phyloP scores from a whole-genome alignment of 2,797 vertebrate species.

The Furcifer pardalis region DNA sequence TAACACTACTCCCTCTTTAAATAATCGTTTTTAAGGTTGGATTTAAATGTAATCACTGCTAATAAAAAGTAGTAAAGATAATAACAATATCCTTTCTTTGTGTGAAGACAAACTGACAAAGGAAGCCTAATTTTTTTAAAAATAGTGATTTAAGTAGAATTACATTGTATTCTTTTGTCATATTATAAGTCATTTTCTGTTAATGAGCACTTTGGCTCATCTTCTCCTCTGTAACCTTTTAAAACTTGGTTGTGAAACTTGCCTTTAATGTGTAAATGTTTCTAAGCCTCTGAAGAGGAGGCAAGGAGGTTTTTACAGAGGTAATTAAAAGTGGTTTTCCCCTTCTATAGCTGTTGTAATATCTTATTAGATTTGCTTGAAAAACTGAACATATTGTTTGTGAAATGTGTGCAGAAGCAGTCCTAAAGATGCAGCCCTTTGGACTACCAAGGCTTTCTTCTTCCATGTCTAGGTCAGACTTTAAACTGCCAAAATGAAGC shows the following conservation, averaged over 20 bases:
- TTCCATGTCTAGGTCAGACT: too few species aligned
- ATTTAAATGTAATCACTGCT: background rate
- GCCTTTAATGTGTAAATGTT: conserved; percentile 43
- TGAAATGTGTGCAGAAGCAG: conserved; percentile 19
- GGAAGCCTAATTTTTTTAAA: conserved; percentile 45
- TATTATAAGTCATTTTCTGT: conserved; percentile 67
- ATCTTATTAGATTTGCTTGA: conserved; percentile 6
- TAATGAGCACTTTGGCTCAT: conserved; percentile 64
- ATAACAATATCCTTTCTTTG: conserved; percentile 59
- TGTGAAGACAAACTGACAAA: conserved; percentile 44
- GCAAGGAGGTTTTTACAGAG: conserved; percentile 21
- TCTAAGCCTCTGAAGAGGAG: conserved; percentile 32
- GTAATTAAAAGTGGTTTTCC: conserved; percentile 51
- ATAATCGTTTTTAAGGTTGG: background rate
- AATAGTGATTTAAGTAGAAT: conserved; percentile 69
- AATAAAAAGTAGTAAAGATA: conserved; percentile 61
- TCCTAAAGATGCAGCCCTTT: conserved; percentile 15
- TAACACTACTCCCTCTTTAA: background rate
- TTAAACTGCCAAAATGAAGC: too few species aligned
- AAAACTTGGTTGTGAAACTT: conserved; percentile 51
- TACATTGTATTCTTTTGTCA: conserved; percentile 61
- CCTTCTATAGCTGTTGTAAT: conserved; percentile 12
- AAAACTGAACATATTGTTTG: conserved; percentile 30
- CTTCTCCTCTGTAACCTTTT: conserved; percentile 43
- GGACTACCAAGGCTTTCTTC: conserved; percentile 7